Evolutionary conservation across 2,113 vertebrate genomes (phyloP), one percentile per base, ranked within the genome.

Genomic region (Lophius piscatorius): DNA sequence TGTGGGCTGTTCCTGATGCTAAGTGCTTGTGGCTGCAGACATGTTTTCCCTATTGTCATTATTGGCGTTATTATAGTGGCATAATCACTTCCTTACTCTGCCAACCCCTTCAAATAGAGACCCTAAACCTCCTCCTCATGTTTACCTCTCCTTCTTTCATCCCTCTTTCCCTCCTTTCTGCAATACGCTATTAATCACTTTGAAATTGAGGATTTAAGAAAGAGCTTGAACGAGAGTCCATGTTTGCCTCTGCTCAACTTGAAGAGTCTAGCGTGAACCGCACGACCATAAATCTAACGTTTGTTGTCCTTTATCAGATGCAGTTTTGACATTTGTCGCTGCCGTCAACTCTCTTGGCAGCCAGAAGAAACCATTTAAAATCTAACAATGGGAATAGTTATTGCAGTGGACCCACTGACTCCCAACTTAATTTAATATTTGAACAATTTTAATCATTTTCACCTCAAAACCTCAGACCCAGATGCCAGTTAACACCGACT

Each of bases 21-120:
- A 88, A 88, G 48, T 59, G 71, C 57, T 75, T 83, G 42, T 76
- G 82, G 79, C 78, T 84, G 54, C 70, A 68, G 58, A 83, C 82
- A 86, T 76, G 67, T 76, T 85, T 81, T 83, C 67, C 50, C 69
- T 63, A 78, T 84, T 84, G 77, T 80, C 73, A 83, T 89, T 84
- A 88, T 83, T 76, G 73, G 40, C 51, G 58, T 78, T 87, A 88
- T 78, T 87, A 77, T 86, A 80, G 57, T 48, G 42, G 74, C 49
- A 69, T 88, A 90, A 92, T 87, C 74, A 68, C 76, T 85, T 87
- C 87, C 88, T 82, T 81, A 81, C 52, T 68, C 38, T 60, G 57
- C 41, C 69, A 68, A 44, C 7, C 14, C 45, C 71, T 79, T 83
- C 76, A 83, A 72, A 83, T 52, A 17, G 50, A 62, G 46, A 48